Evolutionary conservation across 2,113 vertebrate genomes (phyloP), one percentile per base, ranked within the genome.

Genomic region (Nannobrachium achirus): DNA sequence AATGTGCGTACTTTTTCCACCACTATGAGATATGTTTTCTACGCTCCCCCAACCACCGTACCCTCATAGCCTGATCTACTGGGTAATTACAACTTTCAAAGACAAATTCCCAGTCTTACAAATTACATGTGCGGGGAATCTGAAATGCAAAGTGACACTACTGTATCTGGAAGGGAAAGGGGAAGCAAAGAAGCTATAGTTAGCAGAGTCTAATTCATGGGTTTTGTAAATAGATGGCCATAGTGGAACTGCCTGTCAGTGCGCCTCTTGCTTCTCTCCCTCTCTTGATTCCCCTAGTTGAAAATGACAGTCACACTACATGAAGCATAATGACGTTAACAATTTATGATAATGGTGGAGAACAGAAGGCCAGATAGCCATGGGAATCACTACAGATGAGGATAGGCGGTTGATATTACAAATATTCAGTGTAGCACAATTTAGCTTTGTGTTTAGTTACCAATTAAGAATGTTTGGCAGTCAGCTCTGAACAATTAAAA

Each of bases 131-230:
- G 41, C 1, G 39, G 18, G 51, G 7, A 62, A 66, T 63, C 18
- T 61, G 53, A 64, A 69, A 61, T 41, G 51, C 71, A 69, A 53
- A 63, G 49, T 60, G 44, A 19, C 41, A 33, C 25, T 33, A 38
- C 19, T 38, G 63, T 16, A 62, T 45, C 3, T 15, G 45, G 18
- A 59, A 51, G 51, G 40, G 48, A 15, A 64, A 38, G 16, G 46
- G 50, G 10, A 63, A 8, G 40, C 19, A 42, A 40, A 48, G 13
- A 49, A 8, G 8, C 48, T 68, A 58, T 51, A 53, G 69, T 51
- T 55, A 64, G 20, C 51, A 65, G 20, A 44, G 72, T 63, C 60
- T 77, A 63, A 72, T 63, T 76, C 19, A 42, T 38, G 59, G 39
- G 55, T 53, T 69, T 56, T 44, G 57, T 41, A 46, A 48, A 9